phyloP scores from a whole-genome alignment of 2,797 vertebrate species.

The Chelon auratus region DNA sequence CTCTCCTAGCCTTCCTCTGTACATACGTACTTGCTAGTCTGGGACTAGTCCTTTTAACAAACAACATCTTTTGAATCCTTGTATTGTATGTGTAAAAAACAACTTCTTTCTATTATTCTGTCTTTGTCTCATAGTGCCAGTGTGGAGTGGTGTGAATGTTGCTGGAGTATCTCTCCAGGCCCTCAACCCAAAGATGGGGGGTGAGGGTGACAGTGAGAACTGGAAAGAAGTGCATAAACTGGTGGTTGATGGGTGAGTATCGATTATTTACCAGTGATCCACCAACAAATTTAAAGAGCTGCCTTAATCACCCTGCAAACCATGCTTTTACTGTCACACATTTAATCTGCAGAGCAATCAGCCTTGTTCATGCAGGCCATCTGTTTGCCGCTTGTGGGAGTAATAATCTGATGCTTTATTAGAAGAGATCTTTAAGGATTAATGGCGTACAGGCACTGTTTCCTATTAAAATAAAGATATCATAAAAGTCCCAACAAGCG shows the following conservation, averaged over 20 bases:
- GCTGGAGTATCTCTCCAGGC: conserved; percentile 93
- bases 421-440: conserved; percentile 1
- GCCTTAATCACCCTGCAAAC: neutral
- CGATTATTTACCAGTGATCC: neutral
- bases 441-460: neutral
- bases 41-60: neutral
- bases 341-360: conserved; percentile 6
- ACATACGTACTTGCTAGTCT: neutral
- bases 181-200: conserved; percentile 91
- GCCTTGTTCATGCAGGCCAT: neutral
- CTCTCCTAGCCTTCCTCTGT: neutral
- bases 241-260: conserved; percentile 93
- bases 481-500: neutral
- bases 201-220: conserved; percentile 89
- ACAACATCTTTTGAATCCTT: neutral
- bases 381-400: neutral
- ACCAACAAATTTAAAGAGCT: neutral
- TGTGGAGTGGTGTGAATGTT: conserved; percentile 97
- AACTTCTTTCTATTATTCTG: neutral
- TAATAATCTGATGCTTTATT: neutral
- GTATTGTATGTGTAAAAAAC: accelerated
- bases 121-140: conserved; percentile 86
- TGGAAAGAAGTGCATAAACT: conserved; percentile 95
- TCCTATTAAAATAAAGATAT: neutral
- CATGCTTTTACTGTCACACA: neutral